Evolutionary conservation across 2,888 invertebrate species (phyloP), one percentile per base, ranked within the genome.

Genomic region (Hecatera dysodea): DNA sequence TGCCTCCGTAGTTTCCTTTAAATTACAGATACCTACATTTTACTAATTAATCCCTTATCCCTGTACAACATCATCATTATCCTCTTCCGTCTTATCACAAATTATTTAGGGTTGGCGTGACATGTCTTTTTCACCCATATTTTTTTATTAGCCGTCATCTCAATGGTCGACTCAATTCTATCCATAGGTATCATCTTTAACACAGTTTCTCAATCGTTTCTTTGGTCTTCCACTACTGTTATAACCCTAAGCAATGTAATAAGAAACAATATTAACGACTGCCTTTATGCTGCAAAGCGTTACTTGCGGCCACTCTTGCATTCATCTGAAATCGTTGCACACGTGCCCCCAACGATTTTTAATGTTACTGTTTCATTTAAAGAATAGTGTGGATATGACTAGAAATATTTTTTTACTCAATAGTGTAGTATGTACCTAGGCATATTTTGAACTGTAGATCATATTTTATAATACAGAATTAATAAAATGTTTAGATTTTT

Each of bases 321-420:
- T 84, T 77, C 72, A 73, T 72, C 84, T 87, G 84, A 84, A 87
- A 87, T 85, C 72, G 72, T 57, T 70, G 75, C 83, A 87, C 86
- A 87, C 87, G 86, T 86, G 86, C 87, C 81, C 75, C 75, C 74
- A 78, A 78, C 74, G 63, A 80, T 80, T 86, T 86, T 86, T 86
- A 87, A 86, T 86, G 86, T 86, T 82, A 76, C 77, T 78, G 80
- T 74, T 75, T 62, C 62, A 48, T 11, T 61, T 27, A 7, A 50
- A 39, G 67, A 63, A 53, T 78, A 67, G 44, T 75, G 36, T 86
- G 83, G 87, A 86, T 67, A 72, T 3, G 71, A 56, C 70, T 55
- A n/a, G 2, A 33, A 33, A 17, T 24, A 52, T 27, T 17, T 52
- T 52, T 52, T 52, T 52, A 0, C 6, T 17, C 1, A 0, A 27